Evolutionary conservation across 2,888 invertebrate genomes (phyloP).

Genomic region (Drosophila leonis): DNA sequence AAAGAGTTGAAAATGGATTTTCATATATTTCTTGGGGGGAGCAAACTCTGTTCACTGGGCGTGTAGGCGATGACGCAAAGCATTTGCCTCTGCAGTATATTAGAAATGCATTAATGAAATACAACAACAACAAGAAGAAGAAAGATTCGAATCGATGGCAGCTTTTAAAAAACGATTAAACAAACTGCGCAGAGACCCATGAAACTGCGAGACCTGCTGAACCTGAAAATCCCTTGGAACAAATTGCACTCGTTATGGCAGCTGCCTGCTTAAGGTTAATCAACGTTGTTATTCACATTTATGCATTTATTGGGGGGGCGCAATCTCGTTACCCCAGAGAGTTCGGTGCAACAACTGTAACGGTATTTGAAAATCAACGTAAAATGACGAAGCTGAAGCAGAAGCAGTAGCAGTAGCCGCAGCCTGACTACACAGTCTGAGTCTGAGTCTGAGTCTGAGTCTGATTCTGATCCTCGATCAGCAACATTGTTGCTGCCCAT

Average conservation of each 20-base stretch:
- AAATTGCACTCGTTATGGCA: slow-evolving; percentile 40
- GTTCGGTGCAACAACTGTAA: slow-evolving; percentile 43
- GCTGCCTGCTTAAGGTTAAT: slow-evolving; percentile 61
- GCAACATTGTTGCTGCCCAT: slow-evolving; percentile 67
- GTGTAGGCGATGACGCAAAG: slow-evolving; percentile 82
- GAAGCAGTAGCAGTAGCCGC: too few relatives aligned
- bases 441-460: not conserved
- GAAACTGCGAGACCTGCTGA: not conserved
- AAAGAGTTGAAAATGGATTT: slow-evolving; percentile 42
- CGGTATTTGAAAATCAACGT: slow-evolving; percentile 42
- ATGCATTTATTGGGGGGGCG: slow-evolving; percentile 59
- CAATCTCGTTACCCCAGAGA: slow-evolving; percentile 62
- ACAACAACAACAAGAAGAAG: not conserved
- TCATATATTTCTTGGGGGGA: not conserved
- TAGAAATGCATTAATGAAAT: slow-evolving; percentile 74
- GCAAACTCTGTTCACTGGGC: slow-evolving; percentile 55
- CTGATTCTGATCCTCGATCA: not conserved
- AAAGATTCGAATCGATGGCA: slow-evolving; percentile 33
- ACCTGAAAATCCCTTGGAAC: not conserved
- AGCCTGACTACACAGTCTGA: not conserved
- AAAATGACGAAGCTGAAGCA: not conserved
- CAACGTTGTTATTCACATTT: slow-evolving; percentile 48
- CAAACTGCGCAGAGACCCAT: not conserved
- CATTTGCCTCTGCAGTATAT: slow-evolving; percentile 58
- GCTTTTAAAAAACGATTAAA: slow-evolving; percentile 76